phyloP scores from a whole-genome alignment of 2,797 vertebrate genomes.

The Remorina albescens region DNA sequence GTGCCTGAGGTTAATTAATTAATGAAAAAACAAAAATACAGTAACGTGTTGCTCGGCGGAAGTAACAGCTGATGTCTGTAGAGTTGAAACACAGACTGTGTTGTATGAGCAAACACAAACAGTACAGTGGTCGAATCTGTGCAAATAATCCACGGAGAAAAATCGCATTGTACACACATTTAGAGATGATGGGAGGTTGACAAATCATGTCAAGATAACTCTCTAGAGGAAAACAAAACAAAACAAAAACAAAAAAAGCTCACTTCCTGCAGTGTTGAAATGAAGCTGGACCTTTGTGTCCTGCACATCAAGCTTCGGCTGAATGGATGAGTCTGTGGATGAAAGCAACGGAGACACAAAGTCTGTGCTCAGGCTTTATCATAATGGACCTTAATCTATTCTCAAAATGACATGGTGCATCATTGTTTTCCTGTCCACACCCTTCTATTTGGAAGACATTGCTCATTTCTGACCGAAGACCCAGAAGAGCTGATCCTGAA shows the following conservation, averaged over 20 bases:
- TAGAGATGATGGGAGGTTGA: background rate
- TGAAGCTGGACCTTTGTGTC: background rate
- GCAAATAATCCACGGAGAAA: background rate
- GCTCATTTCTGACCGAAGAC: slow-evolving; percentile 16
- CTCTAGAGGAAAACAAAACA: background rate
- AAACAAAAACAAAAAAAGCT: background rate
- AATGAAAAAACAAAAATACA: background rate
- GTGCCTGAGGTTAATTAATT: too few species aligned
- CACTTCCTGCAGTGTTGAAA: background rate
- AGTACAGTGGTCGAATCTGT: background rate
- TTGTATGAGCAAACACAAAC: background rate
- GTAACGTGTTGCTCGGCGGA: background rate
- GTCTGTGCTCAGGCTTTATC: background rate
- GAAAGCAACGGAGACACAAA: slow-evolving; percentile 23
- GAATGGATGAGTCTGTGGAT: slow-evolving; percentile 4
- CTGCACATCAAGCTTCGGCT: background rate
- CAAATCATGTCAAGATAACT: background rate
- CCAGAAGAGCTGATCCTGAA: background rate
- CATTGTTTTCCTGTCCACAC: background rate
- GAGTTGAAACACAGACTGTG: background rate
- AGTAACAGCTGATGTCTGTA: background rate
- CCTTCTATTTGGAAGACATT: slow-evolving; percentile 1
- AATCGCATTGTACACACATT: too few species aligned
- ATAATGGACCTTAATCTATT: slow-evolving; percentile 3
- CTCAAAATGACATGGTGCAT: slow-evolving; percentile 8